Percentiles rank a stretch among this genome's conserved stretches.
Conservation (phyloP, 2,797 vertebrate species). For the Melanotaenia parkinsoni region DNA sequence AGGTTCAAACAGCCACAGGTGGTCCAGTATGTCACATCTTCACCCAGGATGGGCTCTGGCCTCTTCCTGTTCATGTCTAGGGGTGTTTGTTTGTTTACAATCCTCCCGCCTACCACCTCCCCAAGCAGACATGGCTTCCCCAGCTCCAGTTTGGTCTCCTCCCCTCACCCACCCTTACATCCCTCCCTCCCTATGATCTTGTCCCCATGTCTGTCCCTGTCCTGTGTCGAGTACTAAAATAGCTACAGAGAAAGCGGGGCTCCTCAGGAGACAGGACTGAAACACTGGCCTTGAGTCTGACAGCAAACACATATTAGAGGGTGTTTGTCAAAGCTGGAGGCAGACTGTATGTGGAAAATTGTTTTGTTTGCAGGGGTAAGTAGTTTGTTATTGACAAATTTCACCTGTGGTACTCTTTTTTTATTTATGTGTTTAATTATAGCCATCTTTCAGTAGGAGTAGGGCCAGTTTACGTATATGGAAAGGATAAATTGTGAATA, state of each 20-base stretch:
- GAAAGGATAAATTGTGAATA: not conserved
- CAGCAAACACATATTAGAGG: constrained; percentile 58
- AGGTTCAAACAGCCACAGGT: constrained; percentile 20
- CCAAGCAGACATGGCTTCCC: constrained; percentile 63
- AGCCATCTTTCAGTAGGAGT: not conserved
- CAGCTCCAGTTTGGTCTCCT: constrained; percentile 60
- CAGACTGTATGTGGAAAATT: constrained; percentile 32
- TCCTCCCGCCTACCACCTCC: constrained; percentile 17
- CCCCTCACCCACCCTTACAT: constrained; percentile 19
- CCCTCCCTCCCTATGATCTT: constrained; percentile 11
- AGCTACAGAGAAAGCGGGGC: constrained; percentile 64
- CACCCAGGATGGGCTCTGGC: not conserved
- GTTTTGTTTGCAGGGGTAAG: constrained; percentile 65
- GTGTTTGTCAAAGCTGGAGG: constrained; percentile 22
- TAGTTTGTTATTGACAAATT: constrained; percentile 34
- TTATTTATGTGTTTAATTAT: constrained; percentile 6
- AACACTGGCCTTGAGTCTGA: constrained; percentile 50
- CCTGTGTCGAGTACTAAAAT: constrained; percentile 68
- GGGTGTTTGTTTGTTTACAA: constrained; percentile 74
- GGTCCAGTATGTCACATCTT: constrained; percentile 4
- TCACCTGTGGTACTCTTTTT: not conserved
- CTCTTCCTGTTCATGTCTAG: constrained; percentile 17
- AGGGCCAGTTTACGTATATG: not conserved
- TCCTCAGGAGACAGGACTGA: constrained; percentile 60
- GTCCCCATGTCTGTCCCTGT: constrained; percentile 45